Percentiles rank a stretch among this genome's conserved stretches.
phyloP scores from a whole-genome alignment of 2,797 vertebrate species.

The Gorsachius magnificus region DNA sequence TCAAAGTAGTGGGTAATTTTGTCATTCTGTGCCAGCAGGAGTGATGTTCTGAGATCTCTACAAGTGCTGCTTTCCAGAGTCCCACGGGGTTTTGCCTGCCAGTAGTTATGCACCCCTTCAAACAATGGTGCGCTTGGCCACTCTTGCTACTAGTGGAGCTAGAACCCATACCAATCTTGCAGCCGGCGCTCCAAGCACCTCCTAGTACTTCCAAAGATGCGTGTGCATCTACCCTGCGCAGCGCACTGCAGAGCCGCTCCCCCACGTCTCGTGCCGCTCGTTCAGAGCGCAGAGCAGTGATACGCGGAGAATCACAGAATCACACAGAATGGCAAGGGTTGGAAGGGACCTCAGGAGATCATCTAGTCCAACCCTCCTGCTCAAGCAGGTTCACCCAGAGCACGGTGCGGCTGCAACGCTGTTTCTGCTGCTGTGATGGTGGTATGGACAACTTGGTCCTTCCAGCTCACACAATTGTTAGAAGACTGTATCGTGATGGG shows the following conservation, averaged over 20 bases:
- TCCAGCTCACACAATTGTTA: accelerated
- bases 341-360: too few relatives aligned
- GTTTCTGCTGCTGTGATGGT: background rate
- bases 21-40: background rate
- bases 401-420: background rate
- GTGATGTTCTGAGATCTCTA: background rate
- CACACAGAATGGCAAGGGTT: too few relatives aligned
- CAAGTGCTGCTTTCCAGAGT: background rate
- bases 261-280: accelerated
- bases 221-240: background rate
- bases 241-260: accelerated
- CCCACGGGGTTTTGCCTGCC: background rate
- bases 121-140: background rate
- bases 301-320: too few relatives aligned
- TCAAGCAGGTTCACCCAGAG: too few relatives aligned
- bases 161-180: background rate
- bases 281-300: background rate
- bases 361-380: too few relatives aligned
- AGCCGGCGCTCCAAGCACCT: background rate
- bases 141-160: background rate
- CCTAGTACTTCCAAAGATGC: background rate
- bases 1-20: background rate
- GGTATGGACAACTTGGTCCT: background rate
- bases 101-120: background rate
- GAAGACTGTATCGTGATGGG: background rate